Evolutionary conservation across 2,797 vertebrate genomes (phyloP), one percentile per base, ranked within the genome.

Genomic region (Chelidonichthys spinosus): DNA sequence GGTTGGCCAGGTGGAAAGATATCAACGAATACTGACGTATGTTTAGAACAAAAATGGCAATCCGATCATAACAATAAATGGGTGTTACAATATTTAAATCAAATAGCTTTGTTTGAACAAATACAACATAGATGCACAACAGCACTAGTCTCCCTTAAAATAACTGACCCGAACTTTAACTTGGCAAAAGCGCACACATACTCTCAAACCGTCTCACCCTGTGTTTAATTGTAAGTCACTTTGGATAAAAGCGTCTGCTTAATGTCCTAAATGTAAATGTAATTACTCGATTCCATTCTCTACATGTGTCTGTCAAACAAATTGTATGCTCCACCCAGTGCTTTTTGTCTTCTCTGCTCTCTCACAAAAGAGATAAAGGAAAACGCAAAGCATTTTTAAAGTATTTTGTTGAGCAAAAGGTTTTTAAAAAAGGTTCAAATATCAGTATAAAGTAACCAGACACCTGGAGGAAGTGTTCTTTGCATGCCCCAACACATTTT

Each of bases 51-150:
- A 58, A 50, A 50, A 56, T 32, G 4, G 18, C 25, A 25, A 25
- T 25, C 25, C 25, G 25, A 32, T 53, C 9, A 32, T 18, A 52
- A 25, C 63, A 60, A 49, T 54, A 35, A n/a, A 50, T 35, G 13
- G 32, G 8, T 46, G 66, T 47, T 18, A 13, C 6, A 62, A 52
- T 39, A 40, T 53, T 39, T 37, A 11, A 58, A 63, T 68, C 13
- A 50, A 7, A 56, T 43, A 46, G 17, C 13, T 50, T 50, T 40
- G 0, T 55, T 72, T 70, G 9, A n/a, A 46, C 36, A 69, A 76
- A 67, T n/a, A 40, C 14, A 78, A 44, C n/a, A 46, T n/a, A 35
- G 4, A 39, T 7, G 44, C n/a, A 50, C 39, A 5, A 35, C 4
- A 49, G 36, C n/a, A 25, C 6, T 5, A 47, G 35, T 10, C 10